These are phyloP conservation scores for Labeo catla DNA, from an alignment of 2,113 vertebrate species.

Conservation along the genomic window DNA sequence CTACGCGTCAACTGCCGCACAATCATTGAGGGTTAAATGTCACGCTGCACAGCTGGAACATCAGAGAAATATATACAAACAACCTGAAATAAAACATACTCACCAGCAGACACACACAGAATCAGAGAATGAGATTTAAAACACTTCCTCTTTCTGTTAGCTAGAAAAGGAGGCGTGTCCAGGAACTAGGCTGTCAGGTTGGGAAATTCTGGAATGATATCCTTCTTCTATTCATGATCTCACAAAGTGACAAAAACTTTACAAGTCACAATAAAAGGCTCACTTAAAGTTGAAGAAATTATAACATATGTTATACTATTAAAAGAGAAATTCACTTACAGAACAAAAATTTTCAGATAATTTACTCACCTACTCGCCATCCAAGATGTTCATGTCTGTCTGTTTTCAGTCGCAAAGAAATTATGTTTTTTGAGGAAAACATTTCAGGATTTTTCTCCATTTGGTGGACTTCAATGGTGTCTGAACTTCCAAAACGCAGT, in stretches of 20 bases:
- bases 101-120: neutral
- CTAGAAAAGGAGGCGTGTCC: neutral
- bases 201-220: neutral
- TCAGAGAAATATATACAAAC: neutral
- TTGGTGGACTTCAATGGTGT: too few species aligned
- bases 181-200: neutral
- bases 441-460: too few species aligned
- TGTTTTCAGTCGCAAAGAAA: too few species aligned
- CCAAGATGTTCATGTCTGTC: too few species aligned
- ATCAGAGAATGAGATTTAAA: neutral
- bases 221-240: neutral
- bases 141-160: conserved; percentile 23
- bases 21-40: conserved; percentile 65
- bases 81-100: neutral
- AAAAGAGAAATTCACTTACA: too few species aligned
- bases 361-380: too few species aligned
- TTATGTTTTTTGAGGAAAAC: too few species aligned
- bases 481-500: too few species aligned
- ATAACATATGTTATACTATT: neutral
- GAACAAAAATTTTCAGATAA: too few species aligned
- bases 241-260: neutral
- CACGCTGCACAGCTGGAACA: conserved; percentile 20
- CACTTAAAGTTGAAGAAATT: neutral
- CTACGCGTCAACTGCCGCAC: conserved; percentile 59
- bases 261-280: neutral